Evolutionary conservation across 1,140 invertebrate species (phyloP).

Genomic region (Maconellicoccus hirsutus): DNA sequence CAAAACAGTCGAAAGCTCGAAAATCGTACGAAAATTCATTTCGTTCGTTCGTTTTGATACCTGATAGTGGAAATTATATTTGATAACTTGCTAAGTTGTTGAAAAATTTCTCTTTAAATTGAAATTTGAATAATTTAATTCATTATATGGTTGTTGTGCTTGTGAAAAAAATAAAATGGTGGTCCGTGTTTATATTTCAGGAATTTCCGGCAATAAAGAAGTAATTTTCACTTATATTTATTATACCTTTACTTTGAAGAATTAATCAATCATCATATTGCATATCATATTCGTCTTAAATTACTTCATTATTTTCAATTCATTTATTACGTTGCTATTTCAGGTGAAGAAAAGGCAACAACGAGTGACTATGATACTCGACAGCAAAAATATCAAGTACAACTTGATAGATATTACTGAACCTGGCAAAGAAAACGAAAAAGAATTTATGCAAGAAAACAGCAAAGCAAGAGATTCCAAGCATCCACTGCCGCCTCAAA

Average conservation of each 20-base stretch:
- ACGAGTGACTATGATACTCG: slow-evolving; percentile 78
- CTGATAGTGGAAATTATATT: no score
- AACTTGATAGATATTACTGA: slow-evolving; percentile 86
- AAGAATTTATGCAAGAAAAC: slow-evolving; percentile 85
- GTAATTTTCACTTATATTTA: slow-evolving; percentile 43
- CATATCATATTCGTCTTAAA: no score
- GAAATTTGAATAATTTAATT: background rate
- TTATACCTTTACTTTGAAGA: slow-evolving; percentile 27
- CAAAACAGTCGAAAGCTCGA: no score
- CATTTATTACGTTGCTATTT: slow-evolving; percentile 32
- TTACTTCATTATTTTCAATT: background rate
- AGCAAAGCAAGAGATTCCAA: slow-evolving; percentile 59
- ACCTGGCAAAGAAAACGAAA: slow-evolving; percentile 72
- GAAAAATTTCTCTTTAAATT: no score
- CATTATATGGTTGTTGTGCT: background rate
- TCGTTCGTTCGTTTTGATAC: no score
- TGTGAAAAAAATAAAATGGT: slow-evolving; percentile 49
- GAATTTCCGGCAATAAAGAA: slow-evolving; percentile 83
- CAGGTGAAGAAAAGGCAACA: slow-evolving; percentile 91
- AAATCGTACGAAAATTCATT: no score
- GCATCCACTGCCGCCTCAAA: slow-evolving; percentile 75
- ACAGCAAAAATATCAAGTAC: slow-evolving; percentile 77
- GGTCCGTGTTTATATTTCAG: slow-evolving; percentile 78
- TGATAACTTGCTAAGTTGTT: no score
- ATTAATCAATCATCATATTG: background rate